Evolutionary conservation across 2,888 invertebrate genomes (phyloP).

Genomic region (Acanthosepion lycidas): DNA sequence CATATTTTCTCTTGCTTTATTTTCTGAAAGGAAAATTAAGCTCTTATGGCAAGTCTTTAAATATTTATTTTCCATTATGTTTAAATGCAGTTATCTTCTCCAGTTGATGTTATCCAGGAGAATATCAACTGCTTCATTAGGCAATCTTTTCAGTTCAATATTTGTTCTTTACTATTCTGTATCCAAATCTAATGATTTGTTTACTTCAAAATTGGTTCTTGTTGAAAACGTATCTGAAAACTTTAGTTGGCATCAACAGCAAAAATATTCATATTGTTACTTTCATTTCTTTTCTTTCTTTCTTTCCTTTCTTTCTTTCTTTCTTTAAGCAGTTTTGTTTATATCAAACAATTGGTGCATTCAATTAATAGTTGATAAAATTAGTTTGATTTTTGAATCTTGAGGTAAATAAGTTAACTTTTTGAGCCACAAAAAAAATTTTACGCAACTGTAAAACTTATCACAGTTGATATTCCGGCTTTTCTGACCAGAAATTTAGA

Average conservation of each 20-base stretch:
- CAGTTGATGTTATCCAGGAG: background rate
- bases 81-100: background rate
- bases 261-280: background rate
- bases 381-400: too few species aligned
- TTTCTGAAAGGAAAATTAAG: background rate
- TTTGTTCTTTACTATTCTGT: too few species aligned
- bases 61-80: background rate
- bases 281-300: background rate
- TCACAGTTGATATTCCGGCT: too few species aligned
- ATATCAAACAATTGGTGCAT: background rate
- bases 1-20: background rate
- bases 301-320: too few species aligned
- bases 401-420: background rate
- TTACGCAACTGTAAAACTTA: too few species aligned
- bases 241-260: background rate
- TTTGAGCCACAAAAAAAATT: background rate
- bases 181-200: background rate
- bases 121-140: background rate
- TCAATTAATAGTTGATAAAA: background rate
- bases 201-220: background rate
- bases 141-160: background rate
- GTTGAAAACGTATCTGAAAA: background rate
- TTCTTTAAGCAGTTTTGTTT: background rate
- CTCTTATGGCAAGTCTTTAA: background rate
- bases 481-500: too few species aligned